Percentiles rank a stretch among this genome's conserved stretches.
Evolutionary conservation across 1,140 invertebrate genomes (phyloP).

Genomic region (Epicauta chinensis): DNA sequence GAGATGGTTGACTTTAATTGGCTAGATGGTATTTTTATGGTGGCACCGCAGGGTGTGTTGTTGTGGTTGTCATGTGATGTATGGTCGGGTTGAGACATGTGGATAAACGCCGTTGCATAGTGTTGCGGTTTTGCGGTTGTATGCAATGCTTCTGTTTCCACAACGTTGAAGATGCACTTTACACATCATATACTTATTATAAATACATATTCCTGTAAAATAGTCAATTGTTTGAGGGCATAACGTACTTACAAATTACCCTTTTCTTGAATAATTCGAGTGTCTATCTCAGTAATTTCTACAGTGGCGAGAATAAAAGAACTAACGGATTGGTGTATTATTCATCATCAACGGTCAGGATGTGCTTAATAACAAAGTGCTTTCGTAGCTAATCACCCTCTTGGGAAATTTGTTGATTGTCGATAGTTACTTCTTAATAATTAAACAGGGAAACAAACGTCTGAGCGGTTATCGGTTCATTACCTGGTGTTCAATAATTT

Average conservation of each 20-base stretch:
- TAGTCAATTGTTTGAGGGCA: too few relatives aligned
- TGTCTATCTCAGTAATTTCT: too few relatives aligned
- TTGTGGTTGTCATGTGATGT: slow-evolving; percentile 17
- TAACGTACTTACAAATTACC: too few relatives aligned
- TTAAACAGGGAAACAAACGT: slow-evolving; percentile 2
- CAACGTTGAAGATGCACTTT: slow-evolving; percentile 14
- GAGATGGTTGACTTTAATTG: too few relatives aligned
- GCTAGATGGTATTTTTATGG: slow-evolving; percentile 12
- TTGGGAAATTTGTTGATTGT: slow-evolving; percentile 21
- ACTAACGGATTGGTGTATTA: not conserved
- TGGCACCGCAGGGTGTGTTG: slow-evolving; percentile 3
- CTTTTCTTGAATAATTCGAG: too few relatives aligned
- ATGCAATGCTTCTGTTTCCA: slow-evolving; percentile 13
- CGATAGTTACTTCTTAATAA: slow-evolving; percentile 17
- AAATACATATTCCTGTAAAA: too few relatives aligned
- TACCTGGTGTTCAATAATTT: not conserved
- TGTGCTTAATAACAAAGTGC: slow-evolving; percentile 5
- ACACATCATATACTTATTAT: not conserved
- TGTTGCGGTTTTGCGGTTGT: slow-evolving; percentile 13
- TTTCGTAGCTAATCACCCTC: slow-evolving; percentile 16
- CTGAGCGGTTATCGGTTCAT: not conserved
- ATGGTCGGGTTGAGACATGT: slow-evolving; percentile 12
- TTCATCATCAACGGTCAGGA: not conserved
- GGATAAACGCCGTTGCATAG: slow-evolving; percentile 11
- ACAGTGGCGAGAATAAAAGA: not conserved